Evolutionary conservation across 2,888 invertebrate species (phyloP).

Genomic region (Scaptomyza caliginosa): DNA sequence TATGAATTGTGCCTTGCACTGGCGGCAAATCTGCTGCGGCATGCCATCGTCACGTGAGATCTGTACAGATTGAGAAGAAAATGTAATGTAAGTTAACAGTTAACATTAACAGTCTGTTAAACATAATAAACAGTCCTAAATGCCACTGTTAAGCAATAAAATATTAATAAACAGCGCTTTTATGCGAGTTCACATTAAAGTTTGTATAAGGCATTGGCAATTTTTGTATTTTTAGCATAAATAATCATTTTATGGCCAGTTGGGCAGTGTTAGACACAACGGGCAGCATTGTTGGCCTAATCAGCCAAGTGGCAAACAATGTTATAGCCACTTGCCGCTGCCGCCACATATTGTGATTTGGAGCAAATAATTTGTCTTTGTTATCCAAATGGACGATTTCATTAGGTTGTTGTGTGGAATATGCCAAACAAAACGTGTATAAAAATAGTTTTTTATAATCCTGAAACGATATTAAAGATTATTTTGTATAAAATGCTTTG

Average conservation of each 20-base stretch:
- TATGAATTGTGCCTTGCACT: constrained; percentile 79
- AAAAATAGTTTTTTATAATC: background rate
- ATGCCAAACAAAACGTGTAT: background rate
- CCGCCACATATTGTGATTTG: constrained; percentile 48
- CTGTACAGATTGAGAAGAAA: constrained; percentile 47
- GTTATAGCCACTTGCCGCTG: constrained; percentile 32
- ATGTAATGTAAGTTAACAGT: background rate
- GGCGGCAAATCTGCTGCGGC: constrained; percentile 80
- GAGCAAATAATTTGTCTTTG: constrained; percentile 66
- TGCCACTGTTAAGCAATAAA: too few species aligned
- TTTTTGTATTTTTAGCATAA: constrained; percentile 18
- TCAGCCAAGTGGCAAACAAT: constrained; percentile 57
- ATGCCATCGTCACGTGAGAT: constrained; percentile 77
- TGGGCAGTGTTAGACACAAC: constrained; percentile 10
- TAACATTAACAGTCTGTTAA: background rate
- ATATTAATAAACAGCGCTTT: too few species aligned
- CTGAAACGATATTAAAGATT: background rate
- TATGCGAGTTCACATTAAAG: too few species aligned
- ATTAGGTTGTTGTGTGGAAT: constrained; percentile 10
- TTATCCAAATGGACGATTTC: constrained; percentile 64
- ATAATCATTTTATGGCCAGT: constrained; percentile 36
- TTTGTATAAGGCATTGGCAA: constrained; percentile 4
- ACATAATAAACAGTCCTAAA: too few species aligned
- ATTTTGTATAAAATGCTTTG: too few species aligned
- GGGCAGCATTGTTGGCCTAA: constrained; percentile 5